Evolutionary conservation across 2,888 invertebrate genomes (phyloP).

Genomic region (Drosophila falleni): DNA sequence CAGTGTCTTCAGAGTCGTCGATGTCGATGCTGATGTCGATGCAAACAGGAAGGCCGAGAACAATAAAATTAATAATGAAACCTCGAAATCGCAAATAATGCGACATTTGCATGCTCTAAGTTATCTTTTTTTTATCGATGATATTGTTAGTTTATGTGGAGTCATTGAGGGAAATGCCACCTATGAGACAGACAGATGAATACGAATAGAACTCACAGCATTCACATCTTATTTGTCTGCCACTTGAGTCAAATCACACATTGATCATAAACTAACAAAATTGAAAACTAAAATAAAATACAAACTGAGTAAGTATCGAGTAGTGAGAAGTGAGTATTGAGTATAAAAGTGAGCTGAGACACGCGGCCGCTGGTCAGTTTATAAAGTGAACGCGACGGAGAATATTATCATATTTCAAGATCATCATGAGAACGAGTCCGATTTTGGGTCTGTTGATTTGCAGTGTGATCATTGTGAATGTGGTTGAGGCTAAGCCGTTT

Average conservation of each 20-base stretch:
- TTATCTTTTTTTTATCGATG: constrained; percentile 6
- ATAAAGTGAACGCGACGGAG: constrained; percentile 39
- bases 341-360: constrained; percentile 61
- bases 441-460: constrained; percentile 56
- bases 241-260: constrained; percentile 65
- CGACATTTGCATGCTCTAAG: constrained; percentile 46
- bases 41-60: constrained; percentile 49
- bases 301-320: constrained; percentile 5
- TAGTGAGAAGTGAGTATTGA: neutral
- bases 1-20: neutral
- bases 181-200: constrained; percentile 19
- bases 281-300: constrained; percentile 19
- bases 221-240: constrained; percentile 56
- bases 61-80: constrained; percentile 11
- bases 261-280: constrained; percentile 55
- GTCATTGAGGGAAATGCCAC: constrained; percentile 20
- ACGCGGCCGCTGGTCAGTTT: constrained; percentile 53
- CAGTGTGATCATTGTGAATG: constrained; percentile 30
- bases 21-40: constrained; percentile 4
- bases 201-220: constrained; percentile 5
- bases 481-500: constrained; percentile 57
- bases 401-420: constrained; percentile 3
- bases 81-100: constrained; percentile 20
- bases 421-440: constrained; percentile 54
- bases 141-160: constrained; percentile 11